A percentile compares a stretch with the other conserved stretches of the same genome.
Conservation (phyloP, 1,140 invertebrate species). For the Orchesella cincta region DNA sequence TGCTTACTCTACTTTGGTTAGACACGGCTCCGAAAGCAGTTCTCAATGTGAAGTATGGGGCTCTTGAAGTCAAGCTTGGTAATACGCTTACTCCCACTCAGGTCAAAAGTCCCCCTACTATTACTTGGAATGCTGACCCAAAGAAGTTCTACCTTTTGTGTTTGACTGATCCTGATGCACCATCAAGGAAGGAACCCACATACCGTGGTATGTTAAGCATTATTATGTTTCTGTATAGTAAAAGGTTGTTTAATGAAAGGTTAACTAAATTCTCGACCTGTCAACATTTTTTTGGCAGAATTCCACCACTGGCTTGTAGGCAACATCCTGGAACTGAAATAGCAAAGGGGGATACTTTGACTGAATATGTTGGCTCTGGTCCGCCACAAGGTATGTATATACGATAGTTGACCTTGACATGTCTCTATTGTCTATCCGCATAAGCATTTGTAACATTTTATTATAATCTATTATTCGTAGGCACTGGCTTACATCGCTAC, state of each 20-base stretch:
- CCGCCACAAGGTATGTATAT: conserved; percentile 74
- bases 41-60: conserved; percentile 48
- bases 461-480: no score
- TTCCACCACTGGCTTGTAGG: conserved; percentile 91
- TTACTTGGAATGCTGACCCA: conserved; percentile 26
- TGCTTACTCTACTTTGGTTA: no score
- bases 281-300: conserved; percentile 63
- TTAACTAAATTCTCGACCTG: no score
- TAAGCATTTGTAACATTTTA: no score
- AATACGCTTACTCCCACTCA: conserved; percentile 56
- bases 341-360: conserved; percentile 69
- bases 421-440: no score
- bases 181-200: conserved; percentile 73
- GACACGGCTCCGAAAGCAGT: conserved; percentile 27
- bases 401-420: no score
- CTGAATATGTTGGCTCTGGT: conserved; percentile 80
- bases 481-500: conserved; percentile 79
- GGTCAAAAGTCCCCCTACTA: conserved; percentile 55
- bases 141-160: conserved; percentile 17
- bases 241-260: no score
- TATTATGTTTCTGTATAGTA: no score
- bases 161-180: conserved; percentile 83
- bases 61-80: conserved; percentile 50
- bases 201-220: conserved; percentile 62
- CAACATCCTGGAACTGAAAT: conserved; percentile 83